phyloP scores from a whole-genome alignment of 92 coral and sea anemone species.

The Chrysogorgia sp. region DNA sequence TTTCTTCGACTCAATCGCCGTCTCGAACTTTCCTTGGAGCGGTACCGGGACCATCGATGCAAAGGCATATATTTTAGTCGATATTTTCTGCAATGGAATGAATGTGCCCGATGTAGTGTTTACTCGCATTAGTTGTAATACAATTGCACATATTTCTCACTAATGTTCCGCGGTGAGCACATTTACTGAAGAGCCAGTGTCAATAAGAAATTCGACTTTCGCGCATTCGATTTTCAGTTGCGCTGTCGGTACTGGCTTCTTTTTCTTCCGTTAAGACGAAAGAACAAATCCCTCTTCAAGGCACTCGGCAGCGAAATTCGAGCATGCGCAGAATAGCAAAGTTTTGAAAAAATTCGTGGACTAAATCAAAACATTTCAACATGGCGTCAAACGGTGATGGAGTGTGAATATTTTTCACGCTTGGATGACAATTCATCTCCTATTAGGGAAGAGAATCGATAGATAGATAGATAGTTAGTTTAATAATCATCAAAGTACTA shows the following conservation, averaged over 20 bases:
- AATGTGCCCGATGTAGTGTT: not conserved
- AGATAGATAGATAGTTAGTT: too few relatives aligned
- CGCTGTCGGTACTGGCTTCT: constrained; percentile 4
- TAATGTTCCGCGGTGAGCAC: not conserved
- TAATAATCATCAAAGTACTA: too few relatives aligned
- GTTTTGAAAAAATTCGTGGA: too few relatives aligned
- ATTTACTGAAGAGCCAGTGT: constrained; percentile 16
- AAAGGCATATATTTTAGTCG: constrained; percentile 12
- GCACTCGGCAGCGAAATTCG: too few relatives aligned
- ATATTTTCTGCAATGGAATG: constrained; percentile 2
- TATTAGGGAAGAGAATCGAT: too few relatives aligned
- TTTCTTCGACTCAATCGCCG: constrained; percentile 10
- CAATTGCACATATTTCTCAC: not conserved
- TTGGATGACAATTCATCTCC: too few relatives aligned
- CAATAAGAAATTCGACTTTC: constrained; percentile 1
- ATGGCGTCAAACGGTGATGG: too few relatives aligned
- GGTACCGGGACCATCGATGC: constrained; percentile 6
- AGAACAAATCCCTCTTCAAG: constrained; percentile 23
- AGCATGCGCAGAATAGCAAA: too few relatives aligned
- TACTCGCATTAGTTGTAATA: not conserved
- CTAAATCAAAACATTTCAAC: too few relatives aligned
- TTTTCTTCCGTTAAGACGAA: constrained; percentile 25
- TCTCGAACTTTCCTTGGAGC: constrained; percentile 35
- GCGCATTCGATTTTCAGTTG: not conserved
- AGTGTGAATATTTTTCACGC: too few relatives aligned